Evolutionary conservation across 2,113 vertebrate species (phyloP).

Genomic region (Psophia crepitans): DNA sequence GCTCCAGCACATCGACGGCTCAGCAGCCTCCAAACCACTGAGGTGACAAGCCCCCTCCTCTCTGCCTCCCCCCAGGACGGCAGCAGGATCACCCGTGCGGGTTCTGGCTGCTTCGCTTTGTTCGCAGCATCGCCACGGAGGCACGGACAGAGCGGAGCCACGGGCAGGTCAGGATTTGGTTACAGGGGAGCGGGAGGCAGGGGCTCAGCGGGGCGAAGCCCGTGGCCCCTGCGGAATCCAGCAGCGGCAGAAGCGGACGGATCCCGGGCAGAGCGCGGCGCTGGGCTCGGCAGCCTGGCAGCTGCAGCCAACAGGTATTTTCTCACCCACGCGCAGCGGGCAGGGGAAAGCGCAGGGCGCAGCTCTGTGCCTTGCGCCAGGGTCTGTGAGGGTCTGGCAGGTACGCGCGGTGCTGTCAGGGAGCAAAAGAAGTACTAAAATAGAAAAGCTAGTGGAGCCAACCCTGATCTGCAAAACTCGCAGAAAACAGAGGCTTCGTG

Average conservation of each 20-base stretch:
- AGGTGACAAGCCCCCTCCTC: neutral
- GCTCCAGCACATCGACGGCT: neutral
- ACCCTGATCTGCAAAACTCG: neutral
- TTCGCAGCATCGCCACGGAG: rapidly evolving
- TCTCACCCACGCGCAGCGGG: neutral
- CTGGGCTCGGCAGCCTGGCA: neutral
- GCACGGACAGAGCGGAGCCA: neutral
- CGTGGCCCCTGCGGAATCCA: too few relatives aligned
- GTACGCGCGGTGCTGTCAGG: rapidly evolving
- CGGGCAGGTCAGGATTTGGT: neutral
- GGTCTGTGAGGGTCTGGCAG: neutral
- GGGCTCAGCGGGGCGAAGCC: neutral
- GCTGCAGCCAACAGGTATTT: neutral
- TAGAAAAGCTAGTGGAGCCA: neutral
- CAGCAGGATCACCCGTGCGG: neutral
- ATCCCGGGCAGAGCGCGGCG: too few relatives aligned
- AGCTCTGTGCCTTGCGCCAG: neutral
- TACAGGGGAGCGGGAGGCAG: neutral
- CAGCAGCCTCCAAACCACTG: neutral
- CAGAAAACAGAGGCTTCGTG: too few relatives aligned
- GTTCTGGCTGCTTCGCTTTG: too few relatives aligned
- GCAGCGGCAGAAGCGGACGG: neutral
- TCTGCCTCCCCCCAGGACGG: neutral
- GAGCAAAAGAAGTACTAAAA: neutral
- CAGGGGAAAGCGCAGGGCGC: neutral